Conservation (phyloP, 1,140 invertebrate genomes). For the Bombus superbus region DNA sequence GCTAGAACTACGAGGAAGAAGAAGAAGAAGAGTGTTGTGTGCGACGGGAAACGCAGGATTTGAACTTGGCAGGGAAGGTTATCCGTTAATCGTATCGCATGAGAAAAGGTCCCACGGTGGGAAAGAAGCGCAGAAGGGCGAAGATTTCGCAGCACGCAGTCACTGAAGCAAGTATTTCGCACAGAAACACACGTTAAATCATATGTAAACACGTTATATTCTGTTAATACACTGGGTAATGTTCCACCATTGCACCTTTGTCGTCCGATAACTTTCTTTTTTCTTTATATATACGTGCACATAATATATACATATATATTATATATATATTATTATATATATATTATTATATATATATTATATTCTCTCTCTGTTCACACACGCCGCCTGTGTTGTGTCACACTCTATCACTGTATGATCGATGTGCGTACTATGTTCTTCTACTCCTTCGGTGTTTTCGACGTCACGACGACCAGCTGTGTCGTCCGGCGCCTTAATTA, state of each 20-base stretch:
- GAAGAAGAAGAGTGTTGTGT: slow-evolving; percentile 14
- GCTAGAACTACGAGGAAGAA: too few species aligned
- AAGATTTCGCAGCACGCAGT: slow-evolving; percentile 36
- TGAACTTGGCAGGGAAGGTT: slow-evolving; percentile 1
- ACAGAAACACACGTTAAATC: slow-evolving; percentile 13
- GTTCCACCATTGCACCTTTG: slow-evolving; percentile 24
- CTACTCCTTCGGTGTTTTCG: not conserved
- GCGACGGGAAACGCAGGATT: not conserved
- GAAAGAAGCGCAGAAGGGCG: not conserved
- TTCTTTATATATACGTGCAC: not conserved
- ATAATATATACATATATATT: not conserved
- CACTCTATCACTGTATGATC: slow-evolving; percentile 37
- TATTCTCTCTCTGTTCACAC: slow-evolving; percentile 38
- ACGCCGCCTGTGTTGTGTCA: slow-evolving; percentile 22
- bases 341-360: not conserved
- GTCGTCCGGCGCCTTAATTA: slow-evolving; percentile 26
- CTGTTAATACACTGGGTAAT: not conserved
- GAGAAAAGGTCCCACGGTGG: slow-evolving; percentile 9
- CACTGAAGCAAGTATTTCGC: slow-evolving; percentile 33
- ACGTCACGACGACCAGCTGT: not conserved
- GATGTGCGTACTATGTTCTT: slow-evolving; percentile 31
- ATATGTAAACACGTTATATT: not conserved
- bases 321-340: not conserved
- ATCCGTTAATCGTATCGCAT: slow-evolving; percentile 13
- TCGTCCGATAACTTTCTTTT: not conserved